Evolutionary conservation across 2,797 vertebrate genomes (phyloP).

Genomic region (Furcifer pardalis): DNA sequence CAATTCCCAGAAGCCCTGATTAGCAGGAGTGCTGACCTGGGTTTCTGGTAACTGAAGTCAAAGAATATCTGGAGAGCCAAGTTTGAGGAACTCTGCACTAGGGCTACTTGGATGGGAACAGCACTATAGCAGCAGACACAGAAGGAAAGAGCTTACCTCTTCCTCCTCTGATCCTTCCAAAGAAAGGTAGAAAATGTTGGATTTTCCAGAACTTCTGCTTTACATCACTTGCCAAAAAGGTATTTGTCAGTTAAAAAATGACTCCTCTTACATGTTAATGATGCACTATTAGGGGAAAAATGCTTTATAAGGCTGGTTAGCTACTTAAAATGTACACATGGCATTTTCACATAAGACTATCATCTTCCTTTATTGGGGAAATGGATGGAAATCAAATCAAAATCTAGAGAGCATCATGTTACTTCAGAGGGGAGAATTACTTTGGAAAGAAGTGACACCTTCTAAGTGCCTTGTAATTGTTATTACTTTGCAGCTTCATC

Average conservation of each 20-base stretch:
- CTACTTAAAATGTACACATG: constrained; percentile 49
- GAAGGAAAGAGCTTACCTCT: background rate
- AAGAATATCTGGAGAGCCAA: too few relatives aligned
- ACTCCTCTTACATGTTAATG: constrained; percentile 31
- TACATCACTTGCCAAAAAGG: background rate
- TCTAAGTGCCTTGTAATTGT: background rate
- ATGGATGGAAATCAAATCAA: constrained; percentile 51
- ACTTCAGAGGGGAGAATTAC: constrained; percentile 37
- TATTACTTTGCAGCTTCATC: background rate
- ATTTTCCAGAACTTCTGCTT: background rate
- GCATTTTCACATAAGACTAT: constrained; percentile 40
- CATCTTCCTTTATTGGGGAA: constrained; percentile 45
- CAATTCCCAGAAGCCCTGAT: too few relatives aligned
- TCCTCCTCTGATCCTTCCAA: background rate
- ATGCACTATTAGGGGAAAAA: constrained; percentile 21
- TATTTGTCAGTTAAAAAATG: constrained; percentile 24
- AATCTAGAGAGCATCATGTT: constrained; percentile 34
- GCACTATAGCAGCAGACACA: background rate
- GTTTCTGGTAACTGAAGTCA: too few relatives aligned
- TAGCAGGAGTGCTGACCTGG: too few relatives aligned
- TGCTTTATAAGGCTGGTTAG: constrained; percentile 23
- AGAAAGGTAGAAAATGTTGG: background rate
- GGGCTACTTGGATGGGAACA: background rate
- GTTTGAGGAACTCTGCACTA: too few relatives aligned
- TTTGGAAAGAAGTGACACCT: background rate